Evolutionary conservation across 2,888 invertebrate genomes (phyloP).

Genomic region (Drosophila aldrichi): DNA sequence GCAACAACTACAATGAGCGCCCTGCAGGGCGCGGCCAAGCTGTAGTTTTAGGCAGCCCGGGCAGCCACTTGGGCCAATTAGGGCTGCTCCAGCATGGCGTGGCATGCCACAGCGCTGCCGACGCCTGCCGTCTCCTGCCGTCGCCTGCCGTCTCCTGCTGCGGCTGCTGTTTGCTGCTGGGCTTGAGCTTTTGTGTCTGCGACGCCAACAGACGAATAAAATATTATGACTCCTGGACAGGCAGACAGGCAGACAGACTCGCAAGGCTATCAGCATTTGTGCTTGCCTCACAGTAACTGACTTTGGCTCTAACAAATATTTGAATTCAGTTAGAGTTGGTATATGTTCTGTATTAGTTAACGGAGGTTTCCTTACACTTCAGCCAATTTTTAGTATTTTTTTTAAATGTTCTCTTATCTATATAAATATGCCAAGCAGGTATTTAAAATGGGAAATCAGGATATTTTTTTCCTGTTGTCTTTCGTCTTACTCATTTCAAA

Average conservation of each 20-base stretch:
- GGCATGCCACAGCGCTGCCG: slow-evolving; percentile 50
- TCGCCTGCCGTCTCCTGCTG: background rate
- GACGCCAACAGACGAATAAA: slow-evolving; percentile 1
- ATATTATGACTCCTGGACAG: slow-evolving; percentile 2
- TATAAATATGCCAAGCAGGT: too few species aligned
- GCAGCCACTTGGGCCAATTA: slow-evolving; percentile 69
- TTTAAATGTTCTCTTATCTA: background rate
- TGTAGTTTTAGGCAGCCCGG: slow-evolving; percentile 32
- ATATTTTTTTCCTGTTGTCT: too few species aligned
- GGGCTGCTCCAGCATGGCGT: slow-evolving; percentile 1
- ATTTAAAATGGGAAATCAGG: too few species aligned
- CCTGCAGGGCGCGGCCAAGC: slow-evolving; percentile 34
- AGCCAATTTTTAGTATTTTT: too few species aligned
- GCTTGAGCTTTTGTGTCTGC: slow-evolving; percentile 13
- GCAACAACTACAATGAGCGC: slow-evolving; percentile 24
- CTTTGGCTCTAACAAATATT: background rate
- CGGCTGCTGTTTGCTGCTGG: slow-evolving; percentile 2
- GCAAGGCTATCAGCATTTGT: background rate
- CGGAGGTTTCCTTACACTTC: background rate
- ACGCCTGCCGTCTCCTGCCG: background rate
- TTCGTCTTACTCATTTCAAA: too few species aligned
- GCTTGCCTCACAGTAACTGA: background rate
- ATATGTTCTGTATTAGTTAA: background rate
- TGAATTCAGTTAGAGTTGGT: background rate
- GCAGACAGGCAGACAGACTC: background rate